phyloP scores from a whole-genome alignment of 2,113 vertebrate species.

The Clupea harengus region DNA sequence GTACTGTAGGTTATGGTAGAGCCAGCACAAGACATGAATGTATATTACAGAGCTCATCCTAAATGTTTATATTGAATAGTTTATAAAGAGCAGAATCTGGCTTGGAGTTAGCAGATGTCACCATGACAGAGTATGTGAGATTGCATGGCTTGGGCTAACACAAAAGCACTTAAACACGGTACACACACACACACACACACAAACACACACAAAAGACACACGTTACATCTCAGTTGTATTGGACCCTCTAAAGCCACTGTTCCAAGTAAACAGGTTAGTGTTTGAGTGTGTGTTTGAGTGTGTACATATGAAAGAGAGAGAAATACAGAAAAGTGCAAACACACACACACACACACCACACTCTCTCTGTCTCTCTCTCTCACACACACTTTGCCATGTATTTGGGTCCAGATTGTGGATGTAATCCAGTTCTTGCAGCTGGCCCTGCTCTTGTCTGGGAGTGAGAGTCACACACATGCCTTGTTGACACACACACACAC shows the following conservation, averaged over 20 bases:
- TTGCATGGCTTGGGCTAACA: neutral
- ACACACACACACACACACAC: neutral
- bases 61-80: constrained; percentile 6
- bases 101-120: constrained; percentile 2
- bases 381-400: neutral
- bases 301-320: no score
- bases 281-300: neutral
- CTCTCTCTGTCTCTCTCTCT: no score
- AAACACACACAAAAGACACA: neutral
- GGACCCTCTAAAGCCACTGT: no score
- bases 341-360: neutral
- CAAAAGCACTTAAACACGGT: neutral
- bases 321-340: neutral
- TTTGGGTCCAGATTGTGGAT: neutral
- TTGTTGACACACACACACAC: neutral
- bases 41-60: neutral
- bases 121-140: neutral
- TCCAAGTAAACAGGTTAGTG: no score
- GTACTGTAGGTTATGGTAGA: neutral
- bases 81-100: neutral
- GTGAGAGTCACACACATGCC: constrained; percentile 42
- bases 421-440: constrained; percentile 47
- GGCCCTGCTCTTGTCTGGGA: constrained; percentile 47
- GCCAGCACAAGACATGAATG: neutral
- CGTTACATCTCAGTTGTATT: no score